phyloP scores from a whole-genome alignment of 1,140 invertebrate genomes.

The Rhizoglyphus robini region DNA sequence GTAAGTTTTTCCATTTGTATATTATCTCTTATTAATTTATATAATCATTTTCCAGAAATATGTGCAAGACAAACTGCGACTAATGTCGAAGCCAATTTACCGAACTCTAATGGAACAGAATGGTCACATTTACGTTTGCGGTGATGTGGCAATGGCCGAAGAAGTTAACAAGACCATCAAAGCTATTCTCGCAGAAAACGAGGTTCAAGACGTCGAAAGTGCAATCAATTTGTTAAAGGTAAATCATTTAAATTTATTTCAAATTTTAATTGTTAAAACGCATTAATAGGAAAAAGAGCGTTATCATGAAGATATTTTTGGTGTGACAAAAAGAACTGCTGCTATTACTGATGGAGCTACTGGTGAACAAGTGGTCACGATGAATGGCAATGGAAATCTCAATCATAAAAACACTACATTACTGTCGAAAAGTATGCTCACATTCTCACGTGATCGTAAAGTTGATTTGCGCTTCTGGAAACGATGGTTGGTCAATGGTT shows the following conservation, averaged over 20 bases:
- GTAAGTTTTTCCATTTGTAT: slow-evolving; percentile 38
- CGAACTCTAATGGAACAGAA: slow-evolving; percentile 57
- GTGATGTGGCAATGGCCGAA: slow-evolving; percentile 96
- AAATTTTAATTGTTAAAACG: not conserved
- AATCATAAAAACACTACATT: no score
- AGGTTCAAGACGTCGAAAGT: slow-evolving; percentile 34
- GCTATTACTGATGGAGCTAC: no score
- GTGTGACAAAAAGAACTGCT: slow-evolving; percentile 73
- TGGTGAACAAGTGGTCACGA: no score
- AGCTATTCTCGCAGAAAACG: slow-evolving; percentile 67
- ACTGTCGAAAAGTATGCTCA: no score
- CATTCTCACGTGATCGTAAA: no score
- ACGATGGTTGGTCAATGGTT: no score
- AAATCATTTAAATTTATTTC: slow-evolving; percentile 34
- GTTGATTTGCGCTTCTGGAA: no score
- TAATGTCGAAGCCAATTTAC: slow-evolving; percentile 60
- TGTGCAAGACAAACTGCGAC: slow-evolving; percentile 74
- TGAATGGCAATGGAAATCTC: no score
- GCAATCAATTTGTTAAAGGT: slow-evolving; percentile 68
- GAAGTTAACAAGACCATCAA: slow-evolving; percentile 86
- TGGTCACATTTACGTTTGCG: slow-evolving; percentile 91
- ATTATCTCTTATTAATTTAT: no score
- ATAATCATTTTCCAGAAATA: slow-evolving; percentile 61
- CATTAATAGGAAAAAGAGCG: slow-evolving; percentile 67
- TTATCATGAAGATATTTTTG: slow-evolving; percentile 94